These are phyloP conservation scores for Perca fluviatilis DNA, from an alignment of 2,113 vertebrate species.

Conservation along the genomic window DNA sequence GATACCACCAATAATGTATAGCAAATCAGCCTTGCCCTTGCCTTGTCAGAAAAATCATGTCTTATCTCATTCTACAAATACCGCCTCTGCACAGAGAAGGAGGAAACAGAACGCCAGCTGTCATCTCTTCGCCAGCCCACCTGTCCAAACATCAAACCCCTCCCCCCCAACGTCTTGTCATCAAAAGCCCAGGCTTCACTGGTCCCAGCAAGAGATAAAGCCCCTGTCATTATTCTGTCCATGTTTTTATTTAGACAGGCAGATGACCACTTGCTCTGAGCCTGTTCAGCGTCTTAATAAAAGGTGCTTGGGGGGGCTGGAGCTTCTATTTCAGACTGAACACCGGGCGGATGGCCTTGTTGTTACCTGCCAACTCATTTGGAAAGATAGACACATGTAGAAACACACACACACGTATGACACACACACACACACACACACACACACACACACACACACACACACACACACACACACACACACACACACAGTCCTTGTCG, in stretches of 20 bases:
- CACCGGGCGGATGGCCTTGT: conserved; percentile 18
- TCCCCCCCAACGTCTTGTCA: conserved; percentile 44
- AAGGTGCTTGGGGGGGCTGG: conserved; percentile 35
- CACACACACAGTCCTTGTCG: conserved; percentile 20
- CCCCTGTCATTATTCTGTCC: conserved; percentile 63
- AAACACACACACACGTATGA: neutral
- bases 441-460: conserved; percentile 3
- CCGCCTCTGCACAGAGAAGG: conserved; percentile 50
- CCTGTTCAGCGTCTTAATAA: conserved; percentile 63
- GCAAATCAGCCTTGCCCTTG: conserved; percentile 51
- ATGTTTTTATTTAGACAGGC: conserved; percentile 68
- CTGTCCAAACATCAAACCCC: conserved; percentile 68
- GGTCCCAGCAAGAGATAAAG: conserved; percentile 51
- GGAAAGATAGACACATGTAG: conserved; percentile 21
- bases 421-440: neutral
- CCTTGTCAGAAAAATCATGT: conserved; percentile 70
- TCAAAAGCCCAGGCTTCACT: conserved; percentile 39
- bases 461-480: neutral
- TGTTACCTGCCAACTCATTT: conserved; percentile 34
- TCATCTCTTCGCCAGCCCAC: conserved; percentile 56
- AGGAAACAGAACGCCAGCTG: conserved; percentile 61
- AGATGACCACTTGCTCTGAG: conserved; percentile 60
- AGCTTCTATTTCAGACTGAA: conserved; percentile 57
- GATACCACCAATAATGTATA: conserved; percentile 23
- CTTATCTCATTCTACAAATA: conserved; percentile 73